Percentiles rank a stretch among this genome's conserved stretches.
Evolutionary conservation across 2,797 vertebrate genomes (phyloP).

Genomic region (Sebastiscus albofasciatus): DNA sequence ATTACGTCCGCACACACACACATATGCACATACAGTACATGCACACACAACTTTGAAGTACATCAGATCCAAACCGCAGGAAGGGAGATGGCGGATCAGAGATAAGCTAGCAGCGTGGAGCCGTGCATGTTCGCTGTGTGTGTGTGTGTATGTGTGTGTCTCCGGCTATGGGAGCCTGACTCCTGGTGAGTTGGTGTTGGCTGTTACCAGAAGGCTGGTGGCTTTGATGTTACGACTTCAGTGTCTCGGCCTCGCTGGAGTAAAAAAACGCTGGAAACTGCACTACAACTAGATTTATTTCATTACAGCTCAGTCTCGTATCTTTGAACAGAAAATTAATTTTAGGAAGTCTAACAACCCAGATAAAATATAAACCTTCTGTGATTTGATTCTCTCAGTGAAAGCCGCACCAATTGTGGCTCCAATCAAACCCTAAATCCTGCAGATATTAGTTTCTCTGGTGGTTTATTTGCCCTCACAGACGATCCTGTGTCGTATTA

Average conservation of each 20-base stretch:
- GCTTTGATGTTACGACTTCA: conserved; percentile 69
- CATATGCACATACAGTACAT: conserved; percentile 21
- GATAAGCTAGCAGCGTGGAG: conserved; percentile 79
- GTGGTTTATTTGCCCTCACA: not conserved
- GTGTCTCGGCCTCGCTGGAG: conserved; percentile 7
- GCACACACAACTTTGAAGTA: conserved; percentile 77
- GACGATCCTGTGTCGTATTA: not conserved
- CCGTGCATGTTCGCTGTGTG: conserved; percentile 31
- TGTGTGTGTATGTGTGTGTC: conserved; percentile 21
- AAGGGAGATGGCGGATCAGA: conserved; percentile 79
- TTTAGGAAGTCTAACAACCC: conserved; percentile 6
- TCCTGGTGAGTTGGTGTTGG: conserved; percentile 61
- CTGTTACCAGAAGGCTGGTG: conserved; percentile 53
- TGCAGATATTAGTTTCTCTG: conserved; percentile 4
- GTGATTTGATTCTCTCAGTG: conserved; percentile 13
- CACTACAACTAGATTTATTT: conserved; percentile 38
- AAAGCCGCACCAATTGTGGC: not conserved
- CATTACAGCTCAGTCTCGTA: conserved; percentile 38
- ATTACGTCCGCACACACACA: conserved; percentile 57
- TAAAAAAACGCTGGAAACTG: conserved; percentile 43
- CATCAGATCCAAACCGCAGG: conserved; percentile 71
- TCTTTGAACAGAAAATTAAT: conserved; percentile 24
- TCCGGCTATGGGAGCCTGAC: conserved; percentile 47
- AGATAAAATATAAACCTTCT: conserved; percentile 35
- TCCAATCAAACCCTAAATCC: conserved; percentile 27